A percentile compares a stretch with the other conserved stretches of the same genome.
Evolutionary conservation across 2,888 invertebrate genomes (phyloP).

Genomic region (Neoitamus cyanurus): DNA sequence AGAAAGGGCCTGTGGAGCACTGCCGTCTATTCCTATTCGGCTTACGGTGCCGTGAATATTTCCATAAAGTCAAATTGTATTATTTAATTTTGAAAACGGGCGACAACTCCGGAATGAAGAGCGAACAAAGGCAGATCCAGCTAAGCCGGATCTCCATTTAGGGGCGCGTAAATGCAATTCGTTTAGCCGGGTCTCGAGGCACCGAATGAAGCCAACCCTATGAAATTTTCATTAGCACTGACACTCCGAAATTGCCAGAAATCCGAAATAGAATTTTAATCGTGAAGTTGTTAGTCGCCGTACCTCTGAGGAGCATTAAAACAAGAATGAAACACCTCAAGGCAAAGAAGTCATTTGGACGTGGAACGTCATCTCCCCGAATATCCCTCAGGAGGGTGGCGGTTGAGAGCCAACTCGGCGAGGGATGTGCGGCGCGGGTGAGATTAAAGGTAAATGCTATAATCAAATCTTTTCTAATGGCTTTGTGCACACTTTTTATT

Average conservation of each 20-base stretch:
- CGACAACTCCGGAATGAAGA: slow-evolving; percentile 1
- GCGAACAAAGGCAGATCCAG: background rate
- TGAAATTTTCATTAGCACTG: slow-evolving; percentile 48
- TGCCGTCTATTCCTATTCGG: background rate
- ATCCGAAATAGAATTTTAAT: slow-evolving; percentile 52
- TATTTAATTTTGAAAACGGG: background rate
- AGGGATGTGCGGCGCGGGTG: slow-evolving; percentile 34
- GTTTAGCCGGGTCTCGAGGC: background rate
- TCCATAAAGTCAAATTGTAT: slow-evolving; percentile 5
- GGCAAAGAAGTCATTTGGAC: slow-evolving; percentile 51
- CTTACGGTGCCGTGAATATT: background rate
- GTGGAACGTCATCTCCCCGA: slow-evolving; percentile 17
- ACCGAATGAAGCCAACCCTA: slow-evolving; percentile 28
- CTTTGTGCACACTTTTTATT: slow-evolving; percentile 53
- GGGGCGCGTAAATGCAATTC: slow-evolving; percentile 7
- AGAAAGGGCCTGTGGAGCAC: background rate
- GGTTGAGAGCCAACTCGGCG: background rate
- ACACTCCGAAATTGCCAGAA: slow-evolving; percentile 51
- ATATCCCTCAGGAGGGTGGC: slow-evolving; percentile 34
- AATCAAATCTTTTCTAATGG: slow-evolving; percentile 54
- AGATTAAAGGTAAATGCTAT: slow-evolving; percentile 54
- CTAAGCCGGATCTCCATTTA: slow-evolving; percentile 5
- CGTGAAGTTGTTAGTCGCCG: slow-evolving; percentile 40
- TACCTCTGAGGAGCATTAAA: slow-evolving; percentile 44
- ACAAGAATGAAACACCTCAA: slow-evolving; percentile 49